Conservation (phyloP, 1,140 invertebrate species). For the Papilio xuthus region DNA sequence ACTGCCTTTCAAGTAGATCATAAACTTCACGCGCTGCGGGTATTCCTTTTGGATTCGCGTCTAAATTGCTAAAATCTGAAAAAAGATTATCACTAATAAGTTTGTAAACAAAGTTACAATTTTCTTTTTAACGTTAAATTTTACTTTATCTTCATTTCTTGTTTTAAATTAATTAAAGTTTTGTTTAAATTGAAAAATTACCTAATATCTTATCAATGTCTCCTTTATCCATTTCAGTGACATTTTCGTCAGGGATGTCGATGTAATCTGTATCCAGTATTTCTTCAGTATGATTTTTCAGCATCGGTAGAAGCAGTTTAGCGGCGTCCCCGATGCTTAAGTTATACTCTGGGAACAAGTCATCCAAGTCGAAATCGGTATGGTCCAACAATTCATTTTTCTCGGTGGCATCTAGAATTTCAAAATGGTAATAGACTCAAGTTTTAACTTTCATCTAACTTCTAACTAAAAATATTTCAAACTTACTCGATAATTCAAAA, state of each 20-base stretch:
- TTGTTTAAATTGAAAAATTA: background rate
- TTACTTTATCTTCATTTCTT: background rate
- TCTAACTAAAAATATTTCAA: background rate
- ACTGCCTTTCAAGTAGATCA: slow-evolving; percentile 24
- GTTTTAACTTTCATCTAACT: too few relatives aligned
- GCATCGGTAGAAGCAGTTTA: slow-evolving; percentile 29
- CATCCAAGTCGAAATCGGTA: slow-evolving; percentile 31
- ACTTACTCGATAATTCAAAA: slow-evolving; percentile 14
- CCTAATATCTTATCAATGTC: background rate
- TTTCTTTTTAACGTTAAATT: background rate
- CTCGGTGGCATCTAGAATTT: slow-evolving; percentile 22
- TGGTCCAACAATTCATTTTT: background rate
- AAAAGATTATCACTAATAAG: background rate
- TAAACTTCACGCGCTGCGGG: background rate
- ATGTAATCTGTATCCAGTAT: slow-evolving; percentile 32
- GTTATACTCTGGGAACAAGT: slow-evolving; percentile 16
- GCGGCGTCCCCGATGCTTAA: background rate
- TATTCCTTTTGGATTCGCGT: background rate
- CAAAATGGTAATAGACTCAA: background rate
- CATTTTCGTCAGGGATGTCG: slow-evolving; percentile 19
- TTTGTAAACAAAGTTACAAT: background rate
- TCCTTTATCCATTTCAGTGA: background rate
- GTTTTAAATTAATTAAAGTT: background rate
- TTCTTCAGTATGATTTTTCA: slow-evolving; percentile 35
- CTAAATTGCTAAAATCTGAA: slow-evolving; percentile 12